phyloP scores from a whole-genome alignment of 1,140 invertebrate species.

The Achatina immaculata region DNA sequence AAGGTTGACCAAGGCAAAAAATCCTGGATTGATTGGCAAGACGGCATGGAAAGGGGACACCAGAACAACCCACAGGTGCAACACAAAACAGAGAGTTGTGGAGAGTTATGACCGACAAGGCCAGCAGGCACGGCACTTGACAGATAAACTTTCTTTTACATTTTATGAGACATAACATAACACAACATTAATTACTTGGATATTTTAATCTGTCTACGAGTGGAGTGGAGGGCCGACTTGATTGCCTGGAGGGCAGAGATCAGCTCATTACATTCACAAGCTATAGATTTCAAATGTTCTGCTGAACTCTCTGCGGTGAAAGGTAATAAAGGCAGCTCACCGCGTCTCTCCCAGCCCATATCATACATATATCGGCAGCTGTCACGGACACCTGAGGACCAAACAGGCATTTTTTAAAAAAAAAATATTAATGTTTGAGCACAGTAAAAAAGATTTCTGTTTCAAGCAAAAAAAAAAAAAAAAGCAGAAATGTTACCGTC shows the following conservation, averaged over 20 bases:
- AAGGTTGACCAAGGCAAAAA: no score
- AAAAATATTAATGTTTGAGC: slow-evolving; percentile 22
- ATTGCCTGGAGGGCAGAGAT: slow-evolving; percentile 53
- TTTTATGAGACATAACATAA: no score
- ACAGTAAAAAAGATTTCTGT: not conserved
- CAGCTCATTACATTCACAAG: slow-evolving; percentile 48
- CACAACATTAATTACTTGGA: slow-evolving; percentile 52
- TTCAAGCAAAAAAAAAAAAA: slow-evolving; percentile 26
- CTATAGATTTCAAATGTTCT: slow-evolving; percentile 37
- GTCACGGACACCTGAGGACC: slow-evolving; percentile 74
- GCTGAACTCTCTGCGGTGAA: slow-evolving; percentile 48
- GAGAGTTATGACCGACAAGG: no score
- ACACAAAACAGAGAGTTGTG: no score
- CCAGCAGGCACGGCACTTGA: no score
- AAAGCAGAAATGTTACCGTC: no score
- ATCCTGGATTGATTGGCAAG: no score
- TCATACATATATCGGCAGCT: slow-evolving; percentile 83
- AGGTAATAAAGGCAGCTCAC: slow-evolving; percentile 77
- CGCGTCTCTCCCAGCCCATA: slow-evolving; percentile 89
- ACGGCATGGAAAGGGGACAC: no score
- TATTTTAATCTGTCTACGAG: slow-evolving; percentile 52
- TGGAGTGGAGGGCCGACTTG: slow-evolving; percentile 52
- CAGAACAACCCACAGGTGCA: no score
- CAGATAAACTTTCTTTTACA: no score
- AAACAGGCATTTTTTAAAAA: slow-evolving; percentile 20